These are phyloP conservation scores for Clytia hemisphaerica DNA, from an alignment of 30 jellyfish, hydroid and myxozoan species.

Conservation along the genomic window DNA sequence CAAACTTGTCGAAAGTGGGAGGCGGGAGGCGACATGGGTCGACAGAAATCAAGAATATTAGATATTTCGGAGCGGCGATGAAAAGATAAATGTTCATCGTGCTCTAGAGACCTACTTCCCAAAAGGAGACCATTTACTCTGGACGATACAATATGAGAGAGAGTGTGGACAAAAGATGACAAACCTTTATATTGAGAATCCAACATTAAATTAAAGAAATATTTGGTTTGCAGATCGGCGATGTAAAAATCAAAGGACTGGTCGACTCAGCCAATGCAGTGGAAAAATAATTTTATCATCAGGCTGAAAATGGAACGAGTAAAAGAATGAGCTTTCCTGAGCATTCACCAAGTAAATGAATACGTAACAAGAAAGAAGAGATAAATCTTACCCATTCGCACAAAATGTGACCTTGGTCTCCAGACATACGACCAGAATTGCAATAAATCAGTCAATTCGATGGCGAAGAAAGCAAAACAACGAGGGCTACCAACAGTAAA, in stretches of 20 bases:
- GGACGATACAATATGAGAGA: conserved; percentile 44
- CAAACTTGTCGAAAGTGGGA: too few species aligned
- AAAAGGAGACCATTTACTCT: conserved; percentile 16
- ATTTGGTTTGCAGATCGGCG: conserved; percentile 18
- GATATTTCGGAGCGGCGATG: conserved; percentile 38
- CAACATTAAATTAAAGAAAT: neutral
- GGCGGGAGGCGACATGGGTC: conserved; percentile 22
- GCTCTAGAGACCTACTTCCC: conserved; percentile 11
- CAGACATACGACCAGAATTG: conserved; percentile 29
- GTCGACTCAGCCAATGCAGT: conserved; percentile 16
- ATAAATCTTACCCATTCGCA: conserved; percentile 17
- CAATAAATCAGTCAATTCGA: conserved; percentile 16
- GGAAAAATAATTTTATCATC: conserved; percentile 14
- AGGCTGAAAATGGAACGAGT: conserved; percentile 15
- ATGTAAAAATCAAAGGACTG: conserved; percentile 20
- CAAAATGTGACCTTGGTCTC: conserved; percentile 42
- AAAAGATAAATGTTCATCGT: conserved; percentile 2
- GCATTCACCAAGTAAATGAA: conserved; percentile 15
- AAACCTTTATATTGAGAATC: neutral
- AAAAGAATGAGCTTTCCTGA: conserved; percentile 13
- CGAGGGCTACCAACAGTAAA: conserved; percentile 4
- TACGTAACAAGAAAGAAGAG: conserved; percentile 11
- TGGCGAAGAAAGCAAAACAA: neutral
- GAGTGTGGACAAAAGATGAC: conserved; percentile 14
- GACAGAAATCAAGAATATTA: neutral